Conservation (phyloP, 1,140 invertebrate species). For the Acromyrmex charruanus region DNA sequence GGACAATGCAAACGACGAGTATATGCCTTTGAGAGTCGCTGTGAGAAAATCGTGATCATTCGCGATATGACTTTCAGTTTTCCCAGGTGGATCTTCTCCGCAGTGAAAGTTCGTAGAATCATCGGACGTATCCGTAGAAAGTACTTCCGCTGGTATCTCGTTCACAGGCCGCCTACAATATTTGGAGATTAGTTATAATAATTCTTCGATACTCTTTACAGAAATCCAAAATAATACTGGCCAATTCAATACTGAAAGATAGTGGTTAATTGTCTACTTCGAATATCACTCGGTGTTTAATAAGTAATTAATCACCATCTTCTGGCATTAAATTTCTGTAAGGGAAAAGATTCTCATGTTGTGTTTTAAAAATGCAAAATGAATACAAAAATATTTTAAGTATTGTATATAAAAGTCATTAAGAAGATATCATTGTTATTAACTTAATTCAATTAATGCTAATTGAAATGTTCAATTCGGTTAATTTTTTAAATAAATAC, state of each 20-base stretch:
- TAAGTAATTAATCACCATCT: too few species aligned
- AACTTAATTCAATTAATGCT: neutral
- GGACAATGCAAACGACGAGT: slow-evolving; percentile 30
- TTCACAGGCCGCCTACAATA: slow-evolving; percentile 41
- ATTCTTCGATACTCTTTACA: slow-evolving; percentile 33
- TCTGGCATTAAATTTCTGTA: too few species aligned
- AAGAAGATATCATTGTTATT: neutral
- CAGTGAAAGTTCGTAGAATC: slow-evolving; percentile 69
- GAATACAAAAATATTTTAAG: neutral
- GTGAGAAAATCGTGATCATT: slow-evolving; percentile 61
- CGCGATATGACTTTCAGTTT: slow-evolving; percentile 71
- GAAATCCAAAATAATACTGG: neutral
- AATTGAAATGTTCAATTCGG: neutral
- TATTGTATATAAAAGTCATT: neutral
- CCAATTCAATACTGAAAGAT: too few species aligned
- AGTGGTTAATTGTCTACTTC: too few species aligned
- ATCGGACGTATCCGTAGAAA: slow-evolving; percentile 65
- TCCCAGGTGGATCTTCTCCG: slow-evolving; percentile 31
- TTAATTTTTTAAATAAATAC: neutral
- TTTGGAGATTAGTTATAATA: slow-evolving; percentile 50
- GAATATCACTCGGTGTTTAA: too few species aligned
- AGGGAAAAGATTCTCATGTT: neutral
- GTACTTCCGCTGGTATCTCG: slow-evolving; percentile 32
- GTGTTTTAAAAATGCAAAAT: neutral
- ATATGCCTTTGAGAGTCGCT: slow-evolving; percentile 6